phyloP scores from a whole-genome alignment of 35 echinoderm and acorn worm genomes.

The Ophiothrix spiculata region DNA sequence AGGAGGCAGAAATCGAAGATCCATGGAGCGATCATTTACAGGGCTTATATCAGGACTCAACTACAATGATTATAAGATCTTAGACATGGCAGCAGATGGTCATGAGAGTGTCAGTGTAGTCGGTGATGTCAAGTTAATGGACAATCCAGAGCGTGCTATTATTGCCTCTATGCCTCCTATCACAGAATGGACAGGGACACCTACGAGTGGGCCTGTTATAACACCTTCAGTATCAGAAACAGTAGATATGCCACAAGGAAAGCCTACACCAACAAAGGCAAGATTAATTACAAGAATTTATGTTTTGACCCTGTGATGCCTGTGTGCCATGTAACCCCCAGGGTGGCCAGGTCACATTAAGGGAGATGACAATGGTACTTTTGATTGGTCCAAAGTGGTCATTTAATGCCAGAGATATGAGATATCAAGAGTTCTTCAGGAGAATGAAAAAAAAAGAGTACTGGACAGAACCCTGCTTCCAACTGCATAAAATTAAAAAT shows the following conservation, averaged over 20 bases:
- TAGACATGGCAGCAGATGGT: conserved; percentile 65
- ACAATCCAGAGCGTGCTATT: conserved; percentile 17
- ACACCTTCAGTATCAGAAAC: conserved; percentile 7
- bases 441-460: too few species aligned
- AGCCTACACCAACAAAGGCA: conserved; percentile 49
- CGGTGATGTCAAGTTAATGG: conserved; percentile 44
- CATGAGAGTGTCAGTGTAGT: conserved; percentile 46
- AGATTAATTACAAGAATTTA: too few species aligned
- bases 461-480: too few species aligned
- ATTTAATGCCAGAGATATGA: too few species aligned
- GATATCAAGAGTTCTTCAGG: too few species aligned
- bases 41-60: conserved; percentile 65
- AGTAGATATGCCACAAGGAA: conserved; percentile 13
- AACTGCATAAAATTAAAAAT: too few species aligned
- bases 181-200: conserved; percentile 22
- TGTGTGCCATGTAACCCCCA: too few species aligned
- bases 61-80: conserved; percentile 61
- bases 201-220: background rate
- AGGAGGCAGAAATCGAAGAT: conserved; percentile 23
- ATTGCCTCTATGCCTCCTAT: too few species aligned
- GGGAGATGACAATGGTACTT: too few species aligned
- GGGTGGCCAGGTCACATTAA: too few species aligned
- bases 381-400: too few species aligned
- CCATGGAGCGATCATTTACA: conserved; percentile 30
- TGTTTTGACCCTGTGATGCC: too few species aligned